phyloP scores from a whole-genome alignment of 2,888 invertebrate genomes.

The Brachyptera putata region DNA sequence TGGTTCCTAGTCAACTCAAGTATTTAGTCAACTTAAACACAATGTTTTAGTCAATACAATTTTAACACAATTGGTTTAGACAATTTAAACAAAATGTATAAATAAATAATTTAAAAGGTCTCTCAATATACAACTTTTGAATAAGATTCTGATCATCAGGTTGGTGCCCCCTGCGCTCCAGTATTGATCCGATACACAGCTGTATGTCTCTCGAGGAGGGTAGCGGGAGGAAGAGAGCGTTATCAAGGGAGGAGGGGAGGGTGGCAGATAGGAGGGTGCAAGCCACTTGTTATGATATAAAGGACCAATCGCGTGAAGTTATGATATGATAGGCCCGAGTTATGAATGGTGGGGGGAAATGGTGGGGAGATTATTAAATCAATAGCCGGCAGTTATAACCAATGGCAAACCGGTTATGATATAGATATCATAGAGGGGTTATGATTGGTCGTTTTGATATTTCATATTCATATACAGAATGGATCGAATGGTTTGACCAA shows the following conservation, averaged over 20 bases:
- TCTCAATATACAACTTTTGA: too few species aligned
- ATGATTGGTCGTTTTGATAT: constrained; percentile 28
- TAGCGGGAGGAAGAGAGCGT: background rate
- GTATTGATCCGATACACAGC: constrained; percentile 29
- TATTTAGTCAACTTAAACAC: too few species aligned
- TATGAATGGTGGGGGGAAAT: constrained; percentile 21
- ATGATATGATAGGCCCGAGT: constrained; percentile 59
- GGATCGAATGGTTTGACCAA: too few species aligned
- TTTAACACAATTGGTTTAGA: too few species aligned
- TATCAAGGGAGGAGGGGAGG: constrained; percentile 7
- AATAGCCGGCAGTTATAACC: constrained; percentile 19
- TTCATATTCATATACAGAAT: constrained; percentile 9
- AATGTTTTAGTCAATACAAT: too few species aligned
- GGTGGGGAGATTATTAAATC: constrained; percentile 12
- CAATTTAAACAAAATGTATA: too few species aligned
- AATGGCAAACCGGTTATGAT: constrained; percentile 29
- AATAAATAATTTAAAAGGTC: too few species aligned
- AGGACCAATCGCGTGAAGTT: constrained; percentile 53
- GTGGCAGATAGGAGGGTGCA: background rate
- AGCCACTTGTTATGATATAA: constrained; percentile 8
- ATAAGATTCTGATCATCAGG: too few species aligned
- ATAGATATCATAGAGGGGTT: constrained; percentile 23
- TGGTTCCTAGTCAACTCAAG: too few species aligned
- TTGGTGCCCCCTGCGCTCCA: background rate
- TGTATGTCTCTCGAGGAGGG: background rate